Evolutionary conservation across 1,140 invertebrate genomes (phyloP), one percentile per base, ranked within the genome.

Genomic region (Drosophila ironensis): DNA sequence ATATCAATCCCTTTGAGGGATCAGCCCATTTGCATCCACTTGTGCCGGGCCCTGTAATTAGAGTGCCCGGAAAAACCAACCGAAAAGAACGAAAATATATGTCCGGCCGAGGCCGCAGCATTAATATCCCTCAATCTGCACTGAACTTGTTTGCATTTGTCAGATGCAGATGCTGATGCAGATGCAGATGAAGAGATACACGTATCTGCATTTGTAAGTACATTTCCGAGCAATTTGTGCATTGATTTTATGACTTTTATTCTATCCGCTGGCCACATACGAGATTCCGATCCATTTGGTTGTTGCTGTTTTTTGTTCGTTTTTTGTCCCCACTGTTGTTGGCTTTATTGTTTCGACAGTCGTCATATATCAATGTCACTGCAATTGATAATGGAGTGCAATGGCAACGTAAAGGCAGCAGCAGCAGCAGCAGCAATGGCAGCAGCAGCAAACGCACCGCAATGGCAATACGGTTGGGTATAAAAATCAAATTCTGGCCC

Each of bases 161-260:
- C 38, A 59, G 38, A 16, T 12, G 4, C n/a, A 37, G 47, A 53
- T 51, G 11, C 25, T 14, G 14, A 59, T 37, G 2, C 17, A 22
- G 19, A 54, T 59, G 25, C 27, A 24, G 9, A 25, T 12, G 7
- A 35, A 6, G 3, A 2, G 52, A 50, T 52, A 37, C 30, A 24
- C 4, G 54, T 30, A 59, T 59, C 54, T 59, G 50, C 12, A 30
- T 30, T 22, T 48, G 41, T 66, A 64, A 66, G 45, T 48, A 47
- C 27, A 20, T 41, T 48, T 33, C n/a, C 48, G 37, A 57, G 66
- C 52, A 27, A 69, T 69, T 69, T 57, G 25, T 57, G 53, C 53
- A 53, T 48, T 75, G 56, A 76, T 75, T 70, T 76, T 75, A 54
- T 51, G 66, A 48, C 64, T 70, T 61, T 70, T 70, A 69, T 69